Conservation (phyloP, 2,888 invertebrate genomes). For the Chrysolina americana region DNA sequence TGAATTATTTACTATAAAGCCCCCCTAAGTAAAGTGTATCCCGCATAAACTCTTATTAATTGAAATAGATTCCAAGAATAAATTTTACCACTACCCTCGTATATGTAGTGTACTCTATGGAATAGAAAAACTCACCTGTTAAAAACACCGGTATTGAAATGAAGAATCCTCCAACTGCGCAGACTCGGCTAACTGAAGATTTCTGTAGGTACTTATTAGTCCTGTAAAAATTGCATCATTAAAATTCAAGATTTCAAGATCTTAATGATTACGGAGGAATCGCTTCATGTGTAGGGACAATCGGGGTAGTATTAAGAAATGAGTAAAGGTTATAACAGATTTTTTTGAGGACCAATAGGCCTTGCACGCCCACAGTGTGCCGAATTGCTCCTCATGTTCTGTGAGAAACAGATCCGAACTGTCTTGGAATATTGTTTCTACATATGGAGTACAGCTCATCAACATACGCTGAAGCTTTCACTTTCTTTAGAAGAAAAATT, state of each 20-base stretch:
- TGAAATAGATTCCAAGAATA: background rate
- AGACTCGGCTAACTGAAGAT: conserved; percentile 90
- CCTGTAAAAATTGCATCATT: conserved; percentile 71
- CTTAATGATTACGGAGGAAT: conserved; percentile 8
- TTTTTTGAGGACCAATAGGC: background rate
- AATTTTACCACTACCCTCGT: background rate
- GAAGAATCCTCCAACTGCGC: conserved; percentile 94
- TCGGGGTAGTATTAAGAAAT: background rate
- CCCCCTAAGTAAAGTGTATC: too few species aligned
- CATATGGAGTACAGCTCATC: too few species aligned
- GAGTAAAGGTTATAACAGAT: background rate
- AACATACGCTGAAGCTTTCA: too few species aligned
- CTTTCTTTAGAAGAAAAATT: too few species aligned
- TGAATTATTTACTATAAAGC: too few species aligned
- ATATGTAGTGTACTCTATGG: background rate
- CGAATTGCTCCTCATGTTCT: too few species aligned
- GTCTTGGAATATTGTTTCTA: too few species aligned
- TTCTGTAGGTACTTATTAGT: conserved; percentile 93
- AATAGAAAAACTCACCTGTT: conserved; percentile 76
- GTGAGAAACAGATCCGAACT: too few species aligned
- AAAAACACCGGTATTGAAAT: conserved; percentile 95
- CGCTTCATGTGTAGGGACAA: background rate
- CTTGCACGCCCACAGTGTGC: too few species aligned
- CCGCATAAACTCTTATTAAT: too few species aligned
- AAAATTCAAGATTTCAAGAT: conserved; percentile 14